Percentiles rank a stretch among this genome's conserved stretches.
Conservation (phyloP, 2,113 vertebrate genomes). For the Phalacrocorax brasilianus region DNA sequence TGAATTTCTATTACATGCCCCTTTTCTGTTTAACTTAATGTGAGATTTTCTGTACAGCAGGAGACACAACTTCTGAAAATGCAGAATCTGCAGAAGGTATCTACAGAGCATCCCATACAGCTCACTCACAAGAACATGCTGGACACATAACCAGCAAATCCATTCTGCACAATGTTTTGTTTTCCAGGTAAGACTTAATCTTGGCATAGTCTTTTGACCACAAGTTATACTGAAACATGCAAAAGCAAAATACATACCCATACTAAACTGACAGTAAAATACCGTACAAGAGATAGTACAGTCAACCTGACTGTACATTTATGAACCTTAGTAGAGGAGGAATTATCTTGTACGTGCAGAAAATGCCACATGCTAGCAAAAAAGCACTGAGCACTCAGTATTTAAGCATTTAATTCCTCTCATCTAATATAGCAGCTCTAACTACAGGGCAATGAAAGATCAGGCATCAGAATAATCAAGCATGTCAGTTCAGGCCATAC, state of each 20-base stretch:
- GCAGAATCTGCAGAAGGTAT: neutral
- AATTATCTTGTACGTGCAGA: neutral
- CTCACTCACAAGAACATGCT: neutral
- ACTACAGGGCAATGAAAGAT: neutral
- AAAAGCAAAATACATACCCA: neutral
- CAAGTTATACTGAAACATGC: neutral
- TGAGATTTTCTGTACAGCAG: neutral
- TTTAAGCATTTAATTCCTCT: constrained; percentile 15
- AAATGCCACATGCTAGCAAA: neutral
- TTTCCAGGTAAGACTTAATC: neutral
- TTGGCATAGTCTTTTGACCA: neutral
- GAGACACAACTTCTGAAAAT: neutral
- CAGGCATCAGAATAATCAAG: neutral
- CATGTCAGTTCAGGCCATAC: neutral
- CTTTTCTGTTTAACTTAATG: neutral
- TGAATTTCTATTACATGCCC: neutral
- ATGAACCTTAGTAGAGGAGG: neutral
- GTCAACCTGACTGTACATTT: neutral
- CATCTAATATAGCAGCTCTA: neutral
- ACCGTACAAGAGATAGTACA: neutral
- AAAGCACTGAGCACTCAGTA: neutral
- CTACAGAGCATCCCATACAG: neutral
- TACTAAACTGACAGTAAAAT: neutral
- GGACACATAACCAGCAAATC: neutral
- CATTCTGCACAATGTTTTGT: neutral